phyloP scores from a whole-genome alignment of 2,113 vertebrate species.

The Sebastes schlegelii region DNA sequence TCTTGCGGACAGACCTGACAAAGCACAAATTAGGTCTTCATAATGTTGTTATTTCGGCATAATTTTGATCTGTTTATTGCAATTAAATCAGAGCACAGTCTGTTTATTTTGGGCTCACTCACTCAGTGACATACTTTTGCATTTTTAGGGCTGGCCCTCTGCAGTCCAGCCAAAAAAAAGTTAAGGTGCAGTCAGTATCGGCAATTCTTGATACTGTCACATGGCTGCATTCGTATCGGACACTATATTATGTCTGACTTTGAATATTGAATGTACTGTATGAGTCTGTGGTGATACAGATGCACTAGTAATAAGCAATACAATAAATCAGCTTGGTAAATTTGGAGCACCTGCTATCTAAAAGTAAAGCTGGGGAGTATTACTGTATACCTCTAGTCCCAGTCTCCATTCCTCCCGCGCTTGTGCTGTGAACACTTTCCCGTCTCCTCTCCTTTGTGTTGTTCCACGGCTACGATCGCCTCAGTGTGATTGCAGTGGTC shows the following conservation, averaged over 20 bases:
- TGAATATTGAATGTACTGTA: not conserved
- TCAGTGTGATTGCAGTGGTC: slow-evolving; percentile 36
- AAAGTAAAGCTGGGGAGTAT: not conserved
- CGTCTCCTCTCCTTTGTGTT: slow-evolving; percentile 10
- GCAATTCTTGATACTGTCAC: not conserved
- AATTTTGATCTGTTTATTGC: no score
- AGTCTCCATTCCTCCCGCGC: not conserved
- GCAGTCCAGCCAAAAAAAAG: not conserved
- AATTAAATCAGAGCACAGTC: no score
- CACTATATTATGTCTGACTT: not conserved
- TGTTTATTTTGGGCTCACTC: no score
- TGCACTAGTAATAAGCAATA: not conserved
- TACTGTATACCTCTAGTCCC: not conserved
- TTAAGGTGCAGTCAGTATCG: not conserved
- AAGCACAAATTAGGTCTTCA: no score
- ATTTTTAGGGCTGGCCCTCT: no score
- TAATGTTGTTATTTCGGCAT: no score
- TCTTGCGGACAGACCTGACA: no score
- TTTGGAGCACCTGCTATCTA: not conserved
- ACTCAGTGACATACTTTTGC: no score
- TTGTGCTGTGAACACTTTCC: not conserved
- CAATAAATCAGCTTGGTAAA: not conserved
- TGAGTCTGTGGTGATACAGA: not conserved
- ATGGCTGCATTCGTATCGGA: not conserved
- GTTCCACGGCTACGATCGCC: slow-evolving; percentile 8